These are phyloP conservation scores for Nematopogon swammerdamellus DNA, from an alignment of 2,888 invertebrate species.

Conservation along the genomic window DNA sequence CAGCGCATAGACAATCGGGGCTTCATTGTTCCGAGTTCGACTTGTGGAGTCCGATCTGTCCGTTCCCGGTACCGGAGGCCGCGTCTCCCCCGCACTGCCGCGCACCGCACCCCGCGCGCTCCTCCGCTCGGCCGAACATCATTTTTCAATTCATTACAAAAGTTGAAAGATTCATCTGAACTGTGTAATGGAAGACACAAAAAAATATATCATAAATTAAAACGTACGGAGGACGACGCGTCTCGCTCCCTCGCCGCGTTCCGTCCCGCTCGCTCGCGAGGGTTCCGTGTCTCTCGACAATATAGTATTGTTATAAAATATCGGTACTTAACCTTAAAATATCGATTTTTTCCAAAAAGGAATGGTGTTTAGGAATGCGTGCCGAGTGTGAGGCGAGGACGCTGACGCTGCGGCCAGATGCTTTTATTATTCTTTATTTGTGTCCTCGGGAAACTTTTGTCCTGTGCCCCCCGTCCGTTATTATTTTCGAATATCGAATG, in stretches of 20 bases:
- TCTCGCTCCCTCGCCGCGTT: constrained; percentile 21
- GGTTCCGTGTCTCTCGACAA: constrained; percentile 9
- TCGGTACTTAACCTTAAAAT: constrained; percentile 47
- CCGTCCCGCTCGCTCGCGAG: constrained; percentile 29
- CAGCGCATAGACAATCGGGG: background rate
- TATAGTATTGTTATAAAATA: constrained; percentile 32
- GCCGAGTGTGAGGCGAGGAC: constrained; percentile 18
- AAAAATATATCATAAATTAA: constrained; percentile 53
- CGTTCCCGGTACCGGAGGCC: constrained; percentile 48
- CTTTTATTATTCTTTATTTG: constrained; percentile 39
- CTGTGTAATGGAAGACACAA: constrained; percentile 36
- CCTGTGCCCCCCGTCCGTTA: constrained; percentile 38
- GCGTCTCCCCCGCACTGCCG: constrained; percentile 19
- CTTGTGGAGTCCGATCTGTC: constrained; percentile 42
- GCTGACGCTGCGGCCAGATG: constrained; percentile 33
- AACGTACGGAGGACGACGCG: constrained; percentile 35
- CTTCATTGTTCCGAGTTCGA: constrained; percentile 22
- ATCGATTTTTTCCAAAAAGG: constrained; percentile 35
- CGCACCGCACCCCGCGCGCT: no score
- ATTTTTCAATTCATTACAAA: constrained; percentile 52
- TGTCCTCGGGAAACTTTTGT: constrained; percentile 31
- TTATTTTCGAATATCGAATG: constrained; percentile 22
- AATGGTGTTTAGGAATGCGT: constrained; percentile 35
- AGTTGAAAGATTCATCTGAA: constrained; percentile 49
- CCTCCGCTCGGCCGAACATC: constrained; percentile 18